Conservation (phyloP, 2,113 vertebrate species). For the Colossoma macropomum region DNA sequence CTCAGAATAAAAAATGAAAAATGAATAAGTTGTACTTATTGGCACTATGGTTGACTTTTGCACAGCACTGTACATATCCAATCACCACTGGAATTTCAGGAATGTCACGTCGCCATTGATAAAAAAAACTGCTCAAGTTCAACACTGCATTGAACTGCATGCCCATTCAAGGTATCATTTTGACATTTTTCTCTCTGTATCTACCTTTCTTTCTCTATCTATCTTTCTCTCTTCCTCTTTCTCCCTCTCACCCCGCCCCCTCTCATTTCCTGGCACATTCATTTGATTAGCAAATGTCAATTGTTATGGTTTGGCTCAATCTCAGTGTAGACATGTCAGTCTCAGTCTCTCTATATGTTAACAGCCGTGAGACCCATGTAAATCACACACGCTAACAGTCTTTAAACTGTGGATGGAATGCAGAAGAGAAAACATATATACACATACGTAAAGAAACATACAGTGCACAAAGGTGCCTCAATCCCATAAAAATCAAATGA, state of each 20-base stretch:
- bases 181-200: neutral
- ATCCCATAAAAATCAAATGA: neutral
- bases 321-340: slow-evolving; percentile 23
- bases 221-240: neutral
- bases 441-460: neutral
- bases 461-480: neutral
- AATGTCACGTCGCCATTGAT: too few species aligned
- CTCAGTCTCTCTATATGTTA: neutral
- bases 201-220: neutral
- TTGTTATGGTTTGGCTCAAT: slow-evolving; percentile 58
- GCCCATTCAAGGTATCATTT: neutral
- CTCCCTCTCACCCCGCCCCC: neutral
- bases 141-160: too few species aligned
- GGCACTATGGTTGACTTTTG: too few species aligned
- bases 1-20: too few species aligned
- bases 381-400: slow-evolving; percentile 16
- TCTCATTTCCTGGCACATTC: slow-evolving; percentile 51
- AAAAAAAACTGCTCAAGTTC: too few species aligned
- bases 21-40: too few species aligned
- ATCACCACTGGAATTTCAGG: too few species aligned
- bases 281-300: slow-evolving; percentile 67
- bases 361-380: slow-evolving; percentile 24
- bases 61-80: too few species aligned
- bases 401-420: neutral
- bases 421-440: neutral